Conservation (phyloP, 1,140 invertebrate species). For the Geopemphigus sp. region DNA sequence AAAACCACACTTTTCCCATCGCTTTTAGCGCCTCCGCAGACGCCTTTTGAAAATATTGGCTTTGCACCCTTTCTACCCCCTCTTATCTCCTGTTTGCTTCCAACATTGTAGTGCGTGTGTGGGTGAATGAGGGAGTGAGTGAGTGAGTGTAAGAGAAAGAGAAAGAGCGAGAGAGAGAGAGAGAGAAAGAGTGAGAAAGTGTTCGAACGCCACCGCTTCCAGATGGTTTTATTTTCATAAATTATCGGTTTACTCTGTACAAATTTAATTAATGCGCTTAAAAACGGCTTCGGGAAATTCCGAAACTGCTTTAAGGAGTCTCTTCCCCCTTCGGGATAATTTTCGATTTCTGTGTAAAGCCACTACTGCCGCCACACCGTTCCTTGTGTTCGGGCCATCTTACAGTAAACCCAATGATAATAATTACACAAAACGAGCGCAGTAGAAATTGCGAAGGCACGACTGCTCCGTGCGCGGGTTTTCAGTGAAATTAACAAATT, state of each 20-base stretch:
- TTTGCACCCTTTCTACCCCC: slow-evolving; percentile 35
- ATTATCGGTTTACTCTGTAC: slow-evolving; percentile 51
- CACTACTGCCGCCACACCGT: background rate
- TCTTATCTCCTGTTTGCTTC: slow-evolving; percentile 1
- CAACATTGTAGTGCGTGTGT: background rate
- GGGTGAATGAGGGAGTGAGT: too few relatives aligned
- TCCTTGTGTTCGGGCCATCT: background rate
- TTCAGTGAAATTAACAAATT: slow-evolving; percentile 10
- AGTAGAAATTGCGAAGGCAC: background rate
- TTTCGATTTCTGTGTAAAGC: slow-evolving; percentile 50
- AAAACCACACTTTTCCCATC: slow-evolving; percentile 48
- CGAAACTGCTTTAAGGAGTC: slow-evolving; percentile 47
- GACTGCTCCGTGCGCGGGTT: background rate
- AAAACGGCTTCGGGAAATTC: slow-evolving; percentile 49
- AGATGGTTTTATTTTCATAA: slow-evolving; percentile 52
- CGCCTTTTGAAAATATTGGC: slow-evolving; percentile 49
- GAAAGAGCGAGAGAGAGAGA: too few relatives aligned
- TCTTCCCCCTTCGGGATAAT: slow-evolving; percentile 46
- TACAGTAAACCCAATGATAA: slow-evolving; percentile 22
- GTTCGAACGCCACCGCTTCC: slow-evolving; percentile 42
- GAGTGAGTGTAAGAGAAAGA: too few relatives aligned
- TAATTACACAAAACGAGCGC: background rate
- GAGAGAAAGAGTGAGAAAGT: background rate
- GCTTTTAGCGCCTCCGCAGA: slow-evolving; percentile 36
- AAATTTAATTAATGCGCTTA: slow-evolving; percentile 51